Conservation (phyloP, 2,888 invertebrate species). For the Oxystoma pomonae region DNA sequence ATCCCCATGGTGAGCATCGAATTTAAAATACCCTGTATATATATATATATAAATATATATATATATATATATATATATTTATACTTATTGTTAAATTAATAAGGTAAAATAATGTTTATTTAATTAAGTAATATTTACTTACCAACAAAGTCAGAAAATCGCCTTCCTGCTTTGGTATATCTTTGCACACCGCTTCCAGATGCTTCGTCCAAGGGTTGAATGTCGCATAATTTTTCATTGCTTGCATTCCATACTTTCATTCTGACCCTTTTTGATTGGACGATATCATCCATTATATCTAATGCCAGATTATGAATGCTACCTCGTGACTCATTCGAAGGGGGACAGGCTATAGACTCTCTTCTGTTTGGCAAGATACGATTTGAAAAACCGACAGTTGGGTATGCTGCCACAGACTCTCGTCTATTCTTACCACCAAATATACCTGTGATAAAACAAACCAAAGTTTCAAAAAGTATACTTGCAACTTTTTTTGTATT, state of each 20-base stretch:
- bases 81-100: no score
- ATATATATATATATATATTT: no score
- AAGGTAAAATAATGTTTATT: no score
- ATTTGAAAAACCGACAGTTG: conserved; percentile 51
- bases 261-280: conserved; percentile 74
- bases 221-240: conserved; percentile 72
- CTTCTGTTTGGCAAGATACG: conserved; percentile 44
- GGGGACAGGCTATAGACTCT: conserved; percentile 51
- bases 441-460: not conserved
- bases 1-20: no score
- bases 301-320: conserved; percentile 80
- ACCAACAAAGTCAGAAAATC: conserved; percentile 70
- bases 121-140: no score
- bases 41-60: no score
- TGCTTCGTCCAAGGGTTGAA: conserved; percentile 71
- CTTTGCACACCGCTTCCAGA: conserved; percentile 51
- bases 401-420: conserved; percentile 78
- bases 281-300: conserved; percentile 87
- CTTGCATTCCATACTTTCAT: conserved; percentile 84
- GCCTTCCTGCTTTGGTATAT: conserved; percentile 55
- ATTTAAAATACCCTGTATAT: no score
- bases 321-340: conserved; percentile 66
- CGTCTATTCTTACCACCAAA: conserved; percentile 63
- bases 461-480: no score
- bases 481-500: no score